phyloP scores from a whole-genome alignment of 1,140 invertebrate genomes.

The Drosophila nannoptera region DNA sequence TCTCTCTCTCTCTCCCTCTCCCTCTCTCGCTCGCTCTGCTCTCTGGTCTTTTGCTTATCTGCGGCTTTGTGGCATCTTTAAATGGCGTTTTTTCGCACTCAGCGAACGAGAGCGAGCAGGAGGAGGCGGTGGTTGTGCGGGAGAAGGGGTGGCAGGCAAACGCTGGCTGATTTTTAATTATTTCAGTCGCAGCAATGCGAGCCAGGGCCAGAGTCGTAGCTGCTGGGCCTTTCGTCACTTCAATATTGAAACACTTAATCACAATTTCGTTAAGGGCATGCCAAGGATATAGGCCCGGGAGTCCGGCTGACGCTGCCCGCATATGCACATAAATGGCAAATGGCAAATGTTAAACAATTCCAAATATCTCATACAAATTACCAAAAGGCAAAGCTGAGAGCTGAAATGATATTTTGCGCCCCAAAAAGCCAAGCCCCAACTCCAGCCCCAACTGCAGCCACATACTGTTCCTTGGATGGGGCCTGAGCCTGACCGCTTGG shows the following conservation, averaged over 20 bases:
- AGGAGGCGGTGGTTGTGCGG: background rate
- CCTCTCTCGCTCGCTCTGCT: conserved; percentile 22
- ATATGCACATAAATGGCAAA: conserved; percentile 71
- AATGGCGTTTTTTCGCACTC: conserved; percentile 78
- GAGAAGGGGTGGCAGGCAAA: conserved; percentile 47
- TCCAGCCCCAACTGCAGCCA: background rate
- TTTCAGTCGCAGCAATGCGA: conserved; percentile 40
- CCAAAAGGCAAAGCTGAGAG: conserved; percentile 52
- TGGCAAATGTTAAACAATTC: conserved; percentile 63
- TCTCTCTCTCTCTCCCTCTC: conserved; percentile 22
- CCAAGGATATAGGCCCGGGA: conserved; percentile 17
- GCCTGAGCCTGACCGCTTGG: conserved; percentile 43
- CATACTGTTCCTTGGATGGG: conserved; percentile 1
- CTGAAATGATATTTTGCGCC: conserved; percentile 71
- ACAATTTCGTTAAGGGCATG: conserved; percentile 74
- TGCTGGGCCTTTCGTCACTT: conserved; percentile 69
- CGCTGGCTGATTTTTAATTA: conserved; percentile 76
- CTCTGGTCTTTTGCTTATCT: conserved; percentile 61
- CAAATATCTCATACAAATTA: conserved; percentile 77
- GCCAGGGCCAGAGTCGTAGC: background rate
- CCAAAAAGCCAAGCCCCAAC: conserved; percentile 48
- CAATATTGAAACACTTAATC: conserved; percentile 78
- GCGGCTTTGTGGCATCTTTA: conserved; percentile 77
- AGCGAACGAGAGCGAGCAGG: conserved; percentile 3
- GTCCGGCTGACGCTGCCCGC: background rate